A percentile compares a stretch with the other conserved stretches of the same genome.
phyloP scores from a whole-genome alignment of 2,113 vertebrate genomes.

The Mustela lutreola region DNA sequence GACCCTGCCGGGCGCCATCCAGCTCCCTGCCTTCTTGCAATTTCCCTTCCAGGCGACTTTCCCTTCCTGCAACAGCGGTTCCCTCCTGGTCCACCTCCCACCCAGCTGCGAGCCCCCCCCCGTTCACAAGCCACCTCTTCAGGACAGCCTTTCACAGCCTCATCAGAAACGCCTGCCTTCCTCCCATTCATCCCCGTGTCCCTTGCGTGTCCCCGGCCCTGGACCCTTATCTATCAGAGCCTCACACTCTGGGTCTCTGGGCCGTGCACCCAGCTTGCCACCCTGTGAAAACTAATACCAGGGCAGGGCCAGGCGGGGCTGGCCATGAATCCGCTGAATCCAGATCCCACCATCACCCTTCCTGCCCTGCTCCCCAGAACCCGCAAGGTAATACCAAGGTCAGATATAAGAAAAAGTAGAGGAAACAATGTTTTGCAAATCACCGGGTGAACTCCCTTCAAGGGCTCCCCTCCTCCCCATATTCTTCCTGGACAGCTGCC shows the following conservation, averaged over 20 bases:
- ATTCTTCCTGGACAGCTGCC: background rate
- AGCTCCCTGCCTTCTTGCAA: background rate
- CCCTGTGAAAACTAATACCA: background rate
- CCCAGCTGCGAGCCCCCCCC: background rate
- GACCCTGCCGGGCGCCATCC: background rate
- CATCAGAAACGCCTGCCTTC: background rate
- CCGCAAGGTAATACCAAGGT: constrained; percentile 55
- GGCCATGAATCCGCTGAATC: background rate
- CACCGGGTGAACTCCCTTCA: background rate
- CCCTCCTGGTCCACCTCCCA: background rate
- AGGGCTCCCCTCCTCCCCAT: background rate
- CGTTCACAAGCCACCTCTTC: background rate
- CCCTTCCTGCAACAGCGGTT: background rate
- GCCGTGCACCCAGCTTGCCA: background rate
- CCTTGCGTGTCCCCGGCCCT: background rate
- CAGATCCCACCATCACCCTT: background rate
- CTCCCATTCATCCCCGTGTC: background rate
- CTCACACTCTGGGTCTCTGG: background rate
- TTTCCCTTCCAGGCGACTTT: background rate
- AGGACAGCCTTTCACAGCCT: background rate
- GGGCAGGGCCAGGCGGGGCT: background rate
- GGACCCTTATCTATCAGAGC: background rate
- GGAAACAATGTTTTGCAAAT: constrained; percentile 1
- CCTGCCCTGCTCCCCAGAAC: background rate
- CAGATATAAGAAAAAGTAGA: background rate